Conservation (phyloP, 2,113 vertebrate species). For the Capreolus pygargus region DNA sequence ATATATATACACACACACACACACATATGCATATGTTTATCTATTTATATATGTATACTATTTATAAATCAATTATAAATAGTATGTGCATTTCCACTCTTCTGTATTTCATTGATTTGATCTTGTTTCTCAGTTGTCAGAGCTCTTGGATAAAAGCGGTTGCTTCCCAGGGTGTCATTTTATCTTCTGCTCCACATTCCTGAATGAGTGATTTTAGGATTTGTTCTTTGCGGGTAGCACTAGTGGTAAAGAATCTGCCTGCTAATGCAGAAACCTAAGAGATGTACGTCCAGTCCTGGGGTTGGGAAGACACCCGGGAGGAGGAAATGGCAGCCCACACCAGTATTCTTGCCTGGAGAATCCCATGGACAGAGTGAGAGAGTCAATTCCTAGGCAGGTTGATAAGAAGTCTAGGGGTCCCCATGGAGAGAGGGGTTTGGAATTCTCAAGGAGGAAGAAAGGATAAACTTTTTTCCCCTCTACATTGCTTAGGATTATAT, state of each 20-base stretch:
- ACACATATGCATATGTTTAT: neutral
- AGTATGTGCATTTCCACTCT: neutral
- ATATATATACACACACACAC: neutral
- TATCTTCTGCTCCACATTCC: constrained; percentile 10
- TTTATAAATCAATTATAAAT: neutral
- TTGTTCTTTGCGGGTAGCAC: neutral
- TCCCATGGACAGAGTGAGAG: neutral
- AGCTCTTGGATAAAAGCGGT: constrained; percentile 24
- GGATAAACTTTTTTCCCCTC: too few species aligned
- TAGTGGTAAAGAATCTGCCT: neutral
- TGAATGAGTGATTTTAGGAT: constrained; percentile 44
- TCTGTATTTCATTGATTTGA: constrained; percentile 30
- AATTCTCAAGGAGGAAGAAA: too few species aligned
- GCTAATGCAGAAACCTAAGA: neutral
- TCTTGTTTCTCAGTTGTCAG: constrained; percentile 39
- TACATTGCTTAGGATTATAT: too few species aligned
- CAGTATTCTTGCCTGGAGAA: neutral
- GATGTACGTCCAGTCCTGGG: neutral
- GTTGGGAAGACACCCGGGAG: neutral
- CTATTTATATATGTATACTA: neutral
- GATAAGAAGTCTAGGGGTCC: too few species aligned
- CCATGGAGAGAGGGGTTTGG: too few species aligned
- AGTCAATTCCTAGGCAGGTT: too few species aligned
- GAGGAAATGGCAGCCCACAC: neutral
- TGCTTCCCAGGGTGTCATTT: constrained; percentile 26